Evolutionary conservation across 2,113 vertebrate genomes (phyloP).

Genomic region (Aphelocoma coerulescens): DNA sequence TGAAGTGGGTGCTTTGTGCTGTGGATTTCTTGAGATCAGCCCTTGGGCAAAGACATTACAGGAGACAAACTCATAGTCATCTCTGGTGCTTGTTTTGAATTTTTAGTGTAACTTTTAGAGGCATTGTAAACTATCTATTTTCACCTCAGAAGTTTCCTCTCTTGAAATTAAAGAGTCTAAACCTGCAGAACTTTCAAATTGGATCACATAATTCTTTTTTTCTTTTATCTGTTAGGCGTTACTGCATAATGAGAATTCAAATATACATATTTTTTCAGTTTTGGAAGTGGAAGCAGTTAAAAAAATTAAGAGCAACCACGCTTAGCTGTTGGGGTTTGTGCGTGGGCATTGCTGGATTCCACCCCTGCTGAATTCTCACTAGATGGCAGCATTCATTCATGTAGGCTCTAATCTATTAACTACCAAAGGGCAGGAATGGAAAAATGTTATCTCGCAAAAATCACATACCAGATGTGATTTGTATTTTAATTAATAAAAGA

Average conservation of each 20-base stretch:
- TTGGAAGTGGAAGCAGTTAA: background rate
- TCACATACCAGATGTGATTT: background rate
- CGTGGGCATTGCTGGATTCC: background rate
- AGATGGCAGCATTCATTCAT: conserved; percentile 61
- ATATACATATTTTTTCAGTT: background rate
- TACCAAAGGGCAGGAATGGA: fast-evolving
- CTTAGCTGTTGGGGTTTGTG: background rate
- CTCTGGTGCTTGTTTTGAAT: background rate
- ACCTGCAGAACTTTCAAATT: background rate
- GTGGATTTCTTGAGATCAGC: background rate
- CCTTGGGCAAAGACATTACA: background rate
- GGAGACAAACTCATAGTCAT: background rate
- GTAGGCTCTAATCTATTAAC: background rate
- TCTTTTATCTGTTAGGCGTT: background rate
- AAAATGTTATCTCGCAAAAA: background rate
- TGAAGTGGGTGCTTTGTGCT: background rate
- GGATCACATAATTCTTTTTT: background rate
- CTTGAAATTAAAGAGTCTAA: background rate
- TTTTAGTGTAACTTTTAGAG: background rate
- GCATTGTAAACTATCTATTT: background rate
- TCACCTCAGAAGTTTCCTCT: background rate
- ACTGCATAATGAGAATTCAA: background rate
- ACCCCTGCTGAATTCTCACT: background rate
- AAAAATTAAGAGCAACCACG: background rate
- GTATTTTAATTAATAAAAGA: background rate